Base-by-base conservation (phyloP, 64 coral and sea anemone species). In the Pocillopora verrucosa region DNA sequence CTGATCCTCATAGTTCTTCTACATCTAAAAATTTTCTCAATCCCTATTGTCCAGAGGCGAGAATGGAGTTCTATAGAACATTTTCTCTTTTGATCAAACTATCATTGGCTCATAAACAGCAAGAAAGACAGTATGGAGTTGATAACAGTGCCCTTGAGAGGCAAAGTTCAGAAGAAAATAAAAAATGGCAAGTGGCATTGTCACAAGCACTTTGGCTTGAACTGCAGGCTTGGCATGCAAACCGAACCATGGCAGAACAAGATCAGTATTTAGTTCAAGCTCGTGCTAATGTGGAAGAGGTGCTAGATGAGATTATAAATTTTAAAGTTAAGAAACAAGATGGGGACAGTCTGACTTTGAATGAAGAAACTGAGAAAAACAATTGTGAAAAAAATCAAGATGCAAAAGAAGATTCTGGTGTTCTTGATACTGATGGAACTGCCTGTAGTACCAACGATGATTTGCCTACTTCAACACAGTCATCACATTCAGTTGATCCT, bases 131-230 rank as follows among this genome's bases (percentile, higher is more conserved):
- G 34, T 81, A 78, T 67, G 69, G 76, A 25, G 37, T 77, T 69
- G 45, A 60, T 60, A 65, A 41, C 17, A 84, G 76, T 34, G 82
- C 73, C 30, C 37, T 93, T 26, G 95, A 96, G 59, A 75, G 91
- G 10, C 95, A 96, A 70, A 96, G 72, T 22, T 93, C 91, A 24
- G 93, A 95, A 37, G 97, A 99, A 63, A 89, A 91, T 17, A 95
- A 95, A 19, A 95, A 90, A 37, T 99, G 86, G 85, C 86, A 99
- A 56, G 69, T 99, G 5, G 93, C 95, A 51, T 76, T 91, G 34
- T 88, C 86, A 1, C 90, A 95, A 78, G 97, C 97, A 16, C 61
- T 99, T 41, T 99, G 97, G 97, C 80, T 99, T 65, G 97, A 99
- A 60, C 62, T 99, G 10, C 94, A 94, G 60, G 97, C 97, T 3